Evolutionary conservation across 2,113 vertebrate genomes (phyloP).

Genomic region (Hypanus sabinus): DNA sequence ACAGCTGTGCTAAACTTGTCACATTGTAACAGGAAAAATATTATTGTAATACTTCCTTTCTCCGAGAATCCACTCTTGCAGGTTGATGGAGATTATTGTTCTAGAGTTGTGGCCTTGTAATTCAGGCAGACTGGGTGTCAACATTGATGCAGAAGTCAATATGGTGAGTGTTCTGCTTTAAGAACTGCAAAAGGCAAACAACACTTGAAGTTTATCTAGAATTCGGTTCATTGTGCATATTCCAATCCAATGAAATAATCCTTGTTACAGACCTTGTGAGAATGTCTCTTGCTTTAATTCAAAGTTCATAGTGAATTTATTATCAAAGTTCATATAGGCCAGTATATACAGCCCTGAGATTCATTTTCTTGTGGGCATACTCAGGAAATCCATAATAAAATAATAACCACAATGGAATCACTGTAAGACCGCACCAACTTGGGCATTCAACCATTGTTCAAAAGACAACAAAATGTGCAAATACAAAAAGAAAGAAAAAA

Average conservation of each 20-base stretch:
- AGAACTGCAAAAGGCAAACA: neutral
- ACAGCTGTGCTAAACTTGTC: neutral
- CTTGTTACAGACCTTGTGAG: neutral
- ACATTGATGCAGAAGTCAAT: neutral
- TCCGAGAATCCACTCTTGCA: neutral
- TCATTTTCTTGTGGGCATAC: too few relatives aligned
- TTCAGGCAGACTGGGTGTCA: neutral
- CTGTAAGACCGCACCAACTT: too few relatives aligned
- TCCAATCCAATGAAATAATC: neutral
- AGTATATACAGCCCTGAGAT: too few relatives aligned
- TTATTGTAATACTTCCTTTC: neutral
- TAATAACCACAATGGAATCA: too few relatives aligned
- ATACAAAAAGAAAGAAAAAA: too few relatives aligned
- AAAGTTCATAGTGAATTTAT: too few relatives aligned
- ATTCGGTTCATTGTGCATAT: neutral
- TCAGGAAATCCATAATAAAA: too few relatives aligned
- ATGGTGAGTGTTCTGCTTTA: constrained; percentile 6
- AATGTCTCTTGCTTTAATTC: neutral
- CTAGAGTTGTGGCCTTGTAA: neutral
- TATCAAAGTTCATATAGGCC: too few relatives aligned
- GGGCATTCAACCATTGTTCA: too few relatives aligned
- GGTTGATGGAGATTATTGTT: neutral
- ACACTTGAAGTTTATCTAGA: neutral
- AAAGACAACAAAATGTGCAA: too few relatives aligned
- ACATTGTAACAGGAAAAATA: neutral